Conservation (phyloP, 2,888 invertebrate species). For the Mimumesa dahlbomi region DNA sequence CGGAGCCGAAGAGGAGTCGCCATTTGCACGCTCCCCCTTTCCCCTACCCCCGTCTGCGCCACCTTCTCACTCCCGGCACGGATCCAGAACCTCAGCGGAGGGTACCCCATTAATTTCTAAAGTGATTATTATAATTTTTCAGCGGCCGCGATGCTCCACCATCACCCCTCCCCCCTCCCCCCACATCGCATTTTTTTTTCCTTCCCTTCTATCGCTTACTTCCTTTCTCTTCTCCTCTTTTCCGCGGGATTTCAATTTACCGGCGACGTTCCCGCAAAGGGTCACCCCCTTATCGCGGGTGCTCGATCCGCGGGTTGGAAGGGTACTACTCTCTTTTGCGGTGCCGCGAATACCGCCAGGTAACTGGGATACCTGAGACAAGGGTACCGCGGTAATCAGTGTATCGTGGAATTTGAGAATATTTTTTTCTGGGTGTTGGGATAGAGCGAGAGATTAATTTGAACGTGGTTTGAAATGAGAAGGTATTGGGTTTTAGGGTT, state of each 20-base stretch:
- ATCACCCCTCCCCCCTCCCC: background rate
- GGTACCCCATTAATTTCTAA: slow-evolving; percentile 71
- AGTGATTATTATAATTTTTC: slow-evolving; percentile 73
- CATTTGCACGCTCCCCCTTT: slow-evolving; percentile 62
- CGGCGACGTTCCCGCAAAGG: slow-evolving; percentile 18
- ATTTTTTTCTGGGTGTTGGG: too few species aligned
- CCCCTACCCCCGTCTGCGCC: slow-evolving; percentile 28
- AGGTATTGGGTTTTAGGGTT: too few species aligned
- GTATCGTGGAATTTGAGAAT: too few species aligned
- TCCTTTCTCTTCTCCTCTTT: slow-evolving; percentile 20
- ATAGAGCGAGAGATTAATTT: too few species aligned
- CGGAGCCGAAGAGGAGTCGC: slow-evolving; percentile 46
- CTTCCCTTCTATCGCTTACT: background rate
- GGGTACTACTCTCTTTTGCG: too few species aligned
- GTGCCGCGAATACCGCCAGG: too few species aligned
- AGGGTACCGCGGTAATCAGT: too few species aligned
- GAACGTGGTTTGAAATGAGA: too few species aligned
- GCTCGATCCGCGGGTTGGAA: slow-evolving; percentile 40
- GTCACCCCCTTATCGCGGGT: slow-evolving; percentile 45
- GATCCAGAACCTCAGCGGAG: slow-evolving; percentile 33
- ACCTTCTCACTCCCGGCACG: slow-evolving; percentile 46
- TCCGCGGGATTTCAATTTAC: slow-evolving; percentile 60
- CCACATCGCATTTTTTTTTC: too few species aligned
- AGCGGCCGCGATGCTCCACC: slow-evolving; percentile 34
- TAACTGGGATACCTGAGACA: too few species aligned